These are phyloP conservation scores for Eupithecia inturbata DNA, from an alignment of 2,888 invertebrate genomes.

Conservation along the genomic window DNA sequence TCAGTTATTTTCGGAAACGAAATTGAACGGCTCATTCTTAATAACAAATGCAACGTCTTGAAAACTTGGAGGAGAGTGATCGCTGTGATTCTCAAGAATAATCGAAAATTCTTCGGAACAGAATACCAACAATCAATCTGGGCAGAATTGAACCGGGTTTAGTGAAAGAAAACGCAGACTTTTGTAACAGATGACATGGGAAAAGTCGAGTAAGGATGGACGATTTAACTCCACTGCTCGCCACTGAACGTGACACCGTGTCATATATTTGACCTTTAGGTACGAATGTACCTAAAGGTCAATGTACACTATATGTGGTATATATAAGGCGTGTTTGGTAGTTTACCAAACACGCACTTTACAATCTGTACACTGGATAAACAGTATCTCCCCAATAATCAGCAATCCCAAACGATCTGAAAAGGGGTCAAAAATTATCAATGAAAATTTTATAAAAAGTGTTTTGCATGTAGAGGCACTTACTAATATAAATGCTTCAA, in stretches of 20 bases:
- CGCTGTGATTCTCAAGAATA: slow-evolving; percentile 46
- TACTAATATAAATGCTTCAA: too few species aligned
- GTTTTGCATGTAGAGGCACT: too few species aligned
- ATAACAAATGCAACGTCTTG: slow-evolving; percentile 41
- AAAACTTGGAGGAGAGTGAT: slow-evolving; percentile 42
- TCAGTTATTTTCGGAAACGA: slow-evolving; percentile 31
- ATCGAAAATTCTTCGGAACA: slow-evolving; percentile 44
- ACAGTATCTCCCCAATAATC: background rate
- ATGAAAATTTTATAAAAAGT: too few species aligned
- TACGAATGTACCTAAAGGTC: too few species aligned
- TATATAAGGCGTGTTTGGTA: too few species aligned
- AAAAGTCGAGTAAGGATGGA: background rate
- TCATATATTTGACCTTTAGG: background rate
- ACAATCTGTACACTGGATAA: too few species aligned
- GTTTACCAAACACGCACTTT: background rate
- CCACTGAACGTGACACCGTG: background rate
- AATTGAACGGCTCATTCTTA: slow-evolving; percentile 33
- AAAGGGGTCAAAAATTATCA: background rate
- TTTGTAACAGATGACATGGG: slow-evolving; percentile 14
- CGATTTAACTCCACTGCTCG: background rate
- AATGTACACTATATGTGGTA: too few species aligned
- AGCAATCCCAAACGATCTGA: background rate
- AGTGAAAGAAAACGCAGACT: slow-evolving; percentile 26
- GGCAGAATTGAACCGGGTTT: slow-evolving; percentile 22
- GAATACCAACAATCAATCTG: slow-evolving; percentile 44